Evolutionary conservation across 2,113 vertebrate species (phyloP).

Genomic region (Lagenorhynchus albirostris): DNA sequence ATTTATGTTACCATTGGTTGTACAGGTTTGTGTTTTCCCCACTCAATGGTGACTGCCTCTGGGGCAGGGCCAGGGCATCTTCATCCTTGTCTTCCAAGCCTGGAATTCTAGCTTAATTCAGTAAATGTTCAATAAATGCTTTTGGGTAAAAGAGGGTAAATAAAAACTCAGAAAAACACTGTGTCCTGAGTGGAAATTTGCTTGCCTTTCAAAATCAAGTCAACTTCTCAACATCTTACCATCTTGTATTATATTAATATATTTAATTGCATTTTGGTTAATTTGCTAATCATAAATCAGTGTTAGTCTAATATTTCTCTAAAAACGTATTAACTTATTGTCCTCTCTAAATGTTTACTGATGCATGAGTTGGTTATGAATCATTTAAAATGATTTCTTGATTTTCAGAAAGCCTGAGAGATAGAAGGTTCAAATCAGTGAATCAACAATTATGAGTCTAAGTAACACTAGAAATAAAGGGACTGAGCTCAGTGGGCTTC

Average conservation of each 20-base stretch:
- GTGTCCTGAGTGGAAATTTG: not conserved
- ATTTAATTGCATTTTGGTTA: not conserved
- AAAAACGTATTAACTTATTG: not conserved
- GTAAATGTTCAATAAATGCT: not conserved
- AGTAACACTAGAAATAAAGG: not conserved
- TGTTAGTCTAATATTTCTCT: not conserved
- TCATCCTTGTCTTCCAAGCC: not conserved
- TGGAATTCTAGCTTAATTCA: not conserved
- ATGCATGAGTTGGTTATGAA: not conserved
- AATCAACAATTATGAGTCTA: not conserved
- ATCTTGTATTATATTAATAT: not conserved
- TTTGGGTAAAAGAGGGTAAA: not conserved
- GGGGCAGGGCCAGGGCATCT: not conserved
- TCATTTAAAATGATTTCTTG: conserved; percentile 1
- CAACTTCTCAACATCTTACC: not conserved
- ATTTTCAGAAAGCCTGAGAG: not conserved
- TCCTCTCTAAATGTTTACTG: not conserved
- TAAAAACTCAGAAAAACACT: not conserved
- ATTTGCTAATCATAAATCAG: not conserved
- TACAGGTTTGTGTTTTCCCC: not conserved
- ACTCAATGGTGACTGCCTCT: not conserved
- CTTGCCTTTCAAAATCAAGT: not conserved
- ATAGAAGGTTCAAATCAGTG: not conserved
- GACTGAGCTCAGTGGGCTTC: not conserved
- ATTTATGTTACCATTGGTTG: not conserved